Conservation (phyloP, 2,888 invertebrate genomes). For the Leucania comma region DNA sequence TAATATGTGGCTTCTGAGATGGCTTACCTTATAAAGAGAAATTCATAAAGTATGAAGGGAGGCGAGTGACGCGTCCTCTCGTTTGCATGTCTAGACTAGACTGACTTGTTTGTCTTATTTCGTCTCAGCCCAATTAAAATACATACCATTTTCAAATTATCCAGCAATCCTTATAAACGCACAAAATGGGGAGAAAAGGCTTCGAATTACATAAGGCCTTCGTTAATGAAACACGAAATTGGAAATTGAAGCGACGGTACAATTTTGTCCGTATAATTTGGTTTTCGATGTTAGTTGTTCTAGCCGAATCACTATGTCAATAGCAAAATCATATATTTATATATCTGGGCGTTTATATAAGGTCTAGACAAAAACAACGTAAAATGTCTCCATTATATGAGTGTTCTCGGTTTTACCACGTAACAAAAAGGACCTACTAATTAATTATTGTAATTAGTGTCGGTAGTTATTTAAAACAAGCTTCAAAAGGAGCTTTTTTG, state of each 20-base stretch:
- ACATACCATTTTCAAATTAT: slow-evolving; percentile 61
- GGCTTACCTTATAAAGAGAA: slow-evolving; percentile 4
- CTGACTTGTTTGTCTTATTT: slow-evolving; percentile 52
- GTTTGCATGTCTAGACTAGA: slow-evolving; percentile 51
- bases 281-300: slow-evolving; percentile 41
- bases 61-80: slow-evolving; percentile 32
- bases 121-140: slow-evolving; percentile 61
- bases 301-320: slow-evolving; percentile 24
- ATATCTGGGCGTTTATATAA: neutral
- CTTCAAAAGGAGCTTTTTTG: neutral
- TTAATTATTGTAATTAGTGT: slow-evolving; percentile 6
- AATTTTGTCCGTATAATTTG: slow-evolving; percentile 53
- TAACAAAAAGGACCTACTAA: slow-evolving; percentile 2
- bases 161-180: slow-evolving; percentile 62
- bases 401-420: neutral
- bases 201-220: slow-evolving; percentile 69
- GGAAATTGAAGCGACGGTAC: slow-evolving; percentile 65
- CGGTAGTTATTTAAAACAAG: slow-evolving; percentile 2
- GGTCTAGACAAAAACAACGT: neutral
- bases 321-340: neutral
- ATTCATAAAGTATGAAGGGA: slow-evolving; percentile 47
- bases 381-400: neutral
- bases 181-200: slow-evolving; percentile 66
- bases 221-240: slow-evolving; percentile 71
- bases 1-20: neutral